phyloP scores from a whole-genome alignment of 1,140 invertebrate species.

The Stegodyphus mimosarum region DNA sequence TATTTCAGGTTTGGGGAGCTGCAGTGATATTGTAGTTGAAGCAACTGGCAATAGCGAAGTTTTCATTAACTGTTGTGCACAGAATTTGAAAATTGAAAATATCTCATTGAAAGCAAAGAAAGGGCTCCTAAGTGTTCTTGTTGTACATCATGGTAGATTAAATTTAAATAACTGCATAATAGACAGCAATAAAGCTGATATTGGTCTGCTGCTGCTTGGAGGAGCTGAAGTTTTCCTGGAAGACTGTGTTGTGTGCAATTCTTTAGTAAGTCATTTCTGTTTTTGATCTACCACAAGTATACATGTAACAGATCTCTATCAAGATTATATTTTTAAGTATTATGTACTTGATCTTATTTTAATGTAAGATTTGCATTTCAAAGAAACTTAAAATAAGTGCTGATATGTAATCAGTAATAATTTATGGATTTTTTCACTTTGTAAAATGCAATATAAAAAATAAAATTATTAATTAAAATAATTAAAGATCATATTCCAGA shows the following conservation, averaged over 20 bases:
- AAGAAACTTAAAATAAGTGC: no score
- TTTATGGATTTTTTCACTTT: no score
- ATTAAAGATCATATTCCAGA: no score
- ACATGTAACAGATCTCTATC: no score
- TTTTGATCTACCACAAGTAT: no score
- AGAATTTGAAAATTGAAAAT: constrained; percentile 47
- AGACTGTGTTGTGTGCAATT: constrained; percentile 28
- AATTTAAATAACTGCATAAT: constrained; percentile 48
- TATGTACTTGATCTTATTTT: no score
- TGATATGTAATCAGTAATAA: no score
- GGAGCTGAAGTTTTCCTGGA: constrained; percentile 9
- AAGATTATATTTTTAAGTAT: no score
- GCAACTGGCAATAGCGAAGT: constrained; percentile 60
- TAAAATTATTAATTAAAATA: no score
- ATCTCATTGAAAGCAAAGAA: constrained; percentile 34
- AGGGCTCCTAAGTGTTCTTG: constrained; percentile 42
- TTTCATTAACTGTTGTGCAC: constrained; percentile 54
- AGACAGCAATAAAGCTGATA: constrained; percentile 41
- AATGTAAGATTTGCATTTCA: no score
- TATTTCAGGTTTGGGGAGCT: constrained; percentile 12
- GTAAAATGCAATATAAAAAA: no score
- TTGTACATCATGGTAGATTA: constrained; percentile 58
- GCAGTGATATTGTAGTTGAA: constrained; percentile 45
- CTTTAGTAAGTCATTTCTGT: constrained; percentile 8
- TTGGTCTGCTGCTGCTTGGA: constrained; percentile 33